Evolutionary conservation across 2,888 invertebrate genomes (phyloP).

Genomic region (Escarpia spicata): DNA sequence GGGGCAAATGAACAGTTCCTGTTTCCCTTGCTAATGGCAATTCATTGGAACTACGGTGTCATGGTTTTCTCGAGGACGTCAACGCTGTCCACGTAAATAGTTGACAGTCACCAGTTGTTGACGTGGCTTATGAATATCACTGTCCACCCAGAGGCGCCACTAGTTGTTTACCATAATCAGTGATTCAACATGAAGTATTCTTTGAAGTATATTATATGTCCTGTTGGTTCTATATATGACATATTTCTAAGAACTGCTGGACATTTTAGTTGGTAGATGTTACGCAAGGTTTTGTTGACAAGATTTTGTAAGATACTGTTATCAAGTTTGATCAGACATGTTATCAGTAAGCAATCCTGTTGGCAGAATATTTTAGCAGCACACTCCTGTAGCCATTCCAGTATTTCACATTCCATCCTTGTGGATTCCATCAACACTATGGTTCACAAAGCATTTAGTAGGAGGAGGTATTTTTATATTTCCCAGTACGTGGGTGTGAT

Average conservation of each 20-base stretch:
- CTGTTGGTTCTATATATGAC: not conserved
- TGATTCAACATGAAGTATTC: not conserved
- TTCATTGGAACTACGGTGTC: not conserved
- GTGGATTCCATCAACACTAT: not conserved
- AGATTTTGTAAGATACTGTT: not conserved
- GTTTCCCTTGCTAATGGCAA: not conserved
- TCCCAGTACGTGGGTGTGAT: not conserved
- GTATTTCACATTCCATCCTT: not conserved
- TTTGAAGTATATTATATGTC: not conserved
- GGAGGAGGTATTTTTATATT: constrained; percentile 13
- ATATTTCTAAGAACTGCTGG: not conserved
- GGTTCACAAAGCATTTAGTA: not conserved
- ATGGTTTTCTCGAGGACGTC: not conserved
- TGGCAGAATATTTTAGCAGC: not conserved
- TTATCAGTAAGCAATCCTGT: not conserved
- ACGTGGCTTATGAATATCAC: not conserved
- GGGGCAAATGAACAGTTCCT: not conserved
- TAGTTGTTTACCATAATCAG: not conserved
- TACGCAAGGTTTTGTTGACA: constrained; percentile 1
- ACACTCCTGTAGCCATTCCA: not conserved
- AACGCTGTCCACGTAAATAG: not conserved
- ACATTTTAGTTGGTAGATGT: not conserved
- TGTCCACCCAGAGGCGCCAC: not conserved
- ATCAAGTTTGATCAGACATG: not conserved
- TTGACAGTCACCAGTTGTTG: not conserved